Base-by-base conservation (phyloP, 2,797 vertebrate species). In the Champsocephalus esox region DNA sequence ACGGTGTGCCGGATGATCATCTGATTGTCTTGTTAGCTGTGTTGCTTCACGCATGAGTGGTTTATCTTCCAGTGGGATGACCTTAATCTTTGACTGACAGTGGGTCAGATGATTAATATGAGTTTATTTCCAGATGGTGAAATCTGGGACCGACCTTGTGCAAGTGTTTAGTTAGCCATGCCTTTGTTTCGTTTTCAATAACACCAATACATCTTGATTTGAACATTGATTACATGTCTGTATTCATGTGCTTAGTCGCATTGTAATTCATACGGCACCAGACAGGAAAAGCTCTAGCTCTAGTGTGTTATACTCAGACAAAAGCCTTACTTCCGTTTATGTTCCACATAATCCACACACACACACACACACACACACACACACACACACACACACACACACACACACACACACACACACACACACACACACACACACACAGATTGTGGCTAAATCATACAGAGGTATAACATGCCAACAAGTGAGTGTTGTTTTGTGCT, bases 281-380 rank as follows among this genome's bases (percentile, higher is more conserved):
- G 81, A 89, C 86, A 90, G 88, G 89, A 92, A 92, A 79, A 63
- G 45, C 77, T 79, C 41, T 69, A 71, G 52, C 73, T 38, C 70
- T 77, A 65, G 66, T 70, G 66, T 68, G 82, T 79, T 79, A 50
- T 77, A 57, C 46, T 82, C 48, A 85, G 75, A 89, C 80, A 91
- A 89, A 92, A 88, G 75, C 72, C 61, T 11, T 56, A 80, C 85
- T 91, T 93, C 88, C 80, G 66, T 77, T 75, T 78, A 67, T 81
- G 66, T 81, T 79, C 46, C 34, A 38, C 34, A 21, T 2, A 21
- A 21, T 21, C 21, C 21, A 21, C 21, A 21, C 21, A 21, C 21
- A 54, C 66, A 72, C 32, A 38, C 5, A 8, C 34, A 8, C 34
- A 34, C 34, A 8, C 34, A 34, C 34, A 34, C 34, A 34, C 34